Evolutionary conservation across 2,113 vertebrate genomes (phyloP).

Genomic region (Gnathonemus longibarbis): DNA sequence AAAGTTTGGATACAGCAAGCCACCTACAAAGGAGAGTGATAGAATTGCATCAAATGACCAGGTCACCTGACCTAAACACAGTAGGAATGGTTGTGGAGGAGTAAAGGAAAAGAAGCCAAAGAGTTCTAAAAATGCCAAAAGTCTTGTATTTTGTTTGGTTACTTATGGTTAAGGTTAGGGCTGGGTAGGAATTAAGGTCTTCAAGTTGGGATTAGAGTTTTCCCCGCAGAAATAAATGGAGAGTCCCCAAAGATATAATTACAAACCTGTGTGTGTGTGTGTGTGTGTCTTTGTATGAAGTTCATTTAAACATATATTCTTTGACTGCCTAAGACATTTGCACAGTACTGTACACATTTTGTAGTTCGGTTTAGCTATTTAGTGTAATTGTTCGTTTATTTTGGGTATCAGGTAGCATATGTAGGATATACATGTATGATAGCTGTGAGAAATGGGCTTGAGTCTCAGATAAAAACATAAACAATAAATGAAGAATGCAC

Average conservation of each 20-base stretch:
- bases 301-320: background rate
- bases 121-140: background rate
- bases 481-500: constrained; percentile 57
- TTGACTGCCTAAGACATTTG: background rate
- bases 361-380: background rate
- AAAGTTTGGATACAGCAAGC: background rate
- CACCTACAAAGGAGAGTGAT: background rate
- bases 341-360: background rate
- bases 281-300: background rate
- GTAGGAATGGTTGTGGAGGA: background rate
- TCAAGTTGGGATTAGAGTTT: too few relatives aligned
- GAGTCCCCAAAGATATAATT: too few relatives aligned
- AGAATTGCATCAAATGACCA: background rate
- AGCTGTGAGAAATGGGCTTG: constrained; percentile 11
- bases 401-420: background rate
- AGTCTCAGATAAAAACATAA: constrained; percentile 11
- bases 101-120: background rate
- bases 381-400: background rate
- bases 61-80: background rate
- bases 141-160: too few relatives aligned
- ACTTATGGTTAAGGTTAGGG: too few relatives aligned
- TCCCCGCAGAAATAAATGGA: too few relatives aligned
- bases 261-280: background rate
- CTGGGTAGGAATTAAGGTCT: too few relatives aligned
- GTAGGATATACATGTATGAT: background rate